phyloP scores from a whole-genome alignment of 2,888 invertebrate genomes.

The Serrognathus titanus region DNA sequence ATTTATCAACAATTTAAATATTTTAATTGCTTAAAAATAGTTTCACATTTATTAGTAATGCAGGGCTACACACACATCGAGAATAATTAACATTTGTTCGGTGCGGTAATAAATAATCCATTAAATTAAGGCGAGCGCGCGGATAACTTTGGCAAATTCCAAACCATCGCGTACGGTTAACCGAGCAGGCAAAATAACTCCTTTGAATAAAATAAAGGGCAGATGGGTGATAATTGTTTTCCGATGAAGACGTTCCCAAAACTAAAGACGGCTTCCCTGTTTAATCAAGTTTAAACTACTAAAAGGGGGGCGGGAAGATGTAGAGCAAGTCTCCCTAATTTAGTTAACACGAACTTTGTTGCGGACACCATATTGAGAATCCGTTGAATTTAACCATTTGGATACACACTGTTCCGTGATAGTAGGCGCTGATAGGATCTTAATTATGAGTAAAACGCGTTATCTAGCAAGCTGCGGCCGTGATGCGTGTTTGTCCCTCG shows the following conservation, averaged over 20 bases:
- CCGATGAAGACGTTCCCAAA: neutral
- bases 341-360: slow-evolving; percentile 21
- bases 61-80: no score
- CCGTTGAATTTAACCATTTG: slow-evolving; percentile 44
- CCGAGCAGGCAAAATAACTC: no score
- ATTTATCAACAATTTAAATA: no score
- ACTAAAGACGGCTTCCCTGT: neutral
- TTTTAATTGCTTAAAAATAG: no score
- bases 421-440: slow-evolving; percentile 44
- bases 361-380: slow-evolving; percentile 46
- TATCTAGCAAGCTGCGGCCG: slow-evolving; percentile 47
- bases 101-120: no score
- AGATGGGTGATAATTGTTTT: neutral
- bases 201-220: neutral
- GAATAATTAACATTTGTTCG: no score
- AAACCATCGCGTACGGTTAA: no score
- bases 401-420: slow-evolving; percentile 44
- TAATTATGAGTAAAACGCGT: slow-evolving; percentile 52
- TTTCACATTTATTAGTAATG: no score
- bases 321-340: slow-evolving; percentile 13
- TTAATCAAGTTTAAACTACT: neutral
- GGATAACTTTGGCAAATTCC: no score
- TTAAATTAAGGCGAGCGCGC: no score
- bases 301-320: neutral
- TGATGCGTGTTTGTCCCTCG: slow-evolving; percentile 45